Evolutionary conservation across 2,113 vertebrate species (phyloP).

Genomic region (Ascaphus truei): DNA sequence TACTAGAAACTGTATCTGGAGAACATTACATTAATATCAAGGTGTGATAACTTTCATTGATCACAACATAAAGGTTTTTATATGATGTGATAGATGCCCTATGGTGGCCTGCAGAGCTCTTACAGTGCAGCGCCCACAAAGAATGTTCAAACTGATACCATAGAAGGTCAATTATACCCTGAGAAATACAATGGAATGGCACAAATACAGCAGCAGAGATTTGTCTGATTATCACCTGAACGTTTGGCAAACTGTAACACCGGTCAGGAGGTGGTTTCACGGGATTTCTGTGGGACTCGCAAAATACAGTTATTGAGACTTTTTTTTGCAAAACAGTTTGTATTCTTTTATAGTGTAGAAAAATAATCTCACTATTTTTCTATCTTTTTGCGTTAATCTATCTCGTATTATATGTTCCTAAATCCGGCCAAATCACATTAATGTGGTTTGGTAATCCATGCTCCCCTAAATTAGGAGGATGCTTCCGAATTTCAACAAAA

Average conservation of each 20-base stretch:
- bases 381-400: not conserved
- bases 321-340: not conserved
- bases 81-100: too few species aligned
- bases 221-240: not conserved
- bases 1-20: too few species aligned
- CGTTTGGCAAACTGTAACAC: not conserved
- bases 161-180: not conserved
- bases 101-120: too few species aligned
- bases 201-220: not conserved
- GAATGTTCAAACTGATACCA: too few species aligned
- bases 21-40: too few species aligned
- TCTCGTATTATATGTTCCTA: not conserved
- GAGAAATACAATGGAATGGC: not conserved
- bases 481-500: too few species aligned
- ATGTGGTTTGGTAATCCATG: not conserved
- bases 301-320: not conserved
- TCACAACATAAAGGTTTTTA: too few species aligned
- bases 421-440: not conserved
- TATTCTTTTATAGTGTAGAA: too few species aligned
- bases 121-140: too few species aligned
- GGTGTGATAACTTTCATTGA: too few species aligned
- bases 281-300: not conserved
- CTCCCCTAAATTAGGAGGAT: not conserved
- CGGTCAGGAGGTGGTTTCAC: not conserved
- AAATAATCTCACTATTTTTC: too few species aligned